phyloP scores from a whole-genome alignment of 2,888 invertebrate genomes.

The Apotomis capreana region DNA sequence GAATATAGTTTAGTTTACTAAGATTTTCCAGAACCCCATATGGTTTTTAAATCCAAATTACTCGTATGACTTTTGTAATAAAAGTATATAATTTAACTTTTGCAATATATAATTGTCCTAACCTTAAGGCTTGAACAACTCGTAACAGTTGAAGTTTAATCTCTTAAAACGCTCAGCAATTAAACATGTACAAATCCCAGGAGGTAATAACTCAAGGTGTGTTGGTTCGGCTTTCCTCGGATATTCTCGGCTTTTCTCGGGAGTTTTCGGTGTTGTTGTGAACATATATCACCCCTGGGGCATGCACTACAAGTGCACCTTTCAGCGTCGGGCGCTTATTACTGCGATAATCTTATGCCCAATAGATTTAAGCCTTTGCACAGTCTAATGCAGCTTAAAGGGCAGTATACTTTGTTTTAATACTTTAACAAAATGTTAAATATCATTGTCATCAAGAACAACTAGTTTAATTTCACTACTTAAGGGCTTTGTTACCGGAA shows the following conservation, averaged over 20 bases:
- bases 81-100: too few species aligned
- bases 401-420: too few species aligned
- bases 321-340: conserved; percentile 30
- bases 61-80: too few species aligned
- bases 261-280: conserved; percentile 24
- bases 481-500: too few species aligned
- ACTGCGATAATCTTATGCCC: conserved; percentile 26
- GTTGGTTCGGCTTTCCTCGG: conserved; percentile 13
- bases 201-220: conserved; percentile 37
- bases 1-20: too few species aligned
- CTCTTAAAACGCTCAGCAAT: conserved; percentile 23
- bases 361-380: conserved; percentile 19
- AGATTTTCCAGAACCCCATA: too few species aligned
- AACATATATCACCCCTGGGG: conserved; percentile 45
- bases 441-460: background rate
- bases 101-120: too few species aligned
- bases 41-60: too few species aligned
- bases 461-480: background rate
- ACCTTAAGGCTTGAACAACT: too few species aligned
- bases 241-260: conserved; percentile 26
- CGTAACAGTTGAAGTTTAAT: conserved; percentile 15
- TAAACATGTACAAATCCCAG: conserved; percentile 28
- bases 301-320: conserved; percentile 41
- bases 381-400: background rate
- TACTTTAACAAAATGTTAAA: too few species aligned